These are phyloP conservation scores for Achatina immaculata DNA, from an alignment of 1,140 invertebrate species.

Conservation along the genomic window DNA sequence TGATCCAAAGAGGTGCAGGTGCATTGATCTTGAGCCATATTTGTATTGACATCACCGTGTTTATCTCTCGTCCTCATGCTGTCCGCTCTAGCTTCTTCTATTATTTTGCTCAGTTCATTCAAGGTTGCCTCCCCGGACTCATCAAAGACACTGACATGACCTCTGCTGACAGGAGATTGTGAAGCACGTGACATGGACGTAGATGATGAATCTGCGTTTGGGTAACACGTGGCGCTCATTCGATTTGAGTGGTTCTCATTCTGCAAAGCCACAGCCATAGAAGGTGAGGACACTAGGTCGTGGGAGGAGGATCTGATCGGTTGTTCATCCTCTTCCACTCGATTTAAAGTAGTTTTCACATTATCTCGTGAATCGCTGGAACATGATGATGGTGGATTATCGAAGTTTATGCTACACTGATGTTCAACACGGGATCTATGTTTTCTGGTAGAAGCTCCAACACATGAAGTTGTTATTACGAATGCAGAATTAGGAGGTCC, in stretches of 20 bases:
- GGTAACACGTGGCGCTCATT: not conserved
- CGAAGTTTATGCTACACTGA: not conserved
- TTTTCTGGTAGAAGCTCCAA: too few relatives aligned
- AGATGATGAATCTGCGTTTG: not conserved
- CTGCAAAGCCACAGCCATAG: not conserved
- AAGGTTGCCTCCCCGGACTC: not conserved
- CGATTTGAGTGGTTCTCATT: constrained; percentile 22
- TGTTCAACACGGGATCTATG: not conserved
- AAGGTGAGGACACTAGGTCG: not conserved
- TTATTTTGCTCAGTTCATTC: not conserved
- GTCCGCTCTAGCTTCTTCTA: constrained; percentile 11
- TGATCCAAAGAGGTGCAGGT: too few relatives aligned
- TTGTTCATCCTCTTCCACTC: not conserved
- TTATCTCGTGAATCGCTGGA: not conserved
- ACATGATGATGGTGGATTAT: not conserved
- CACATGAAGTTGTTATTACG: too few relatives aligned
- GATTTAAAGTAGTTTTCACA: not conserved
- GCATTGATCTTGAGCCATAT: too few relatives aligned
- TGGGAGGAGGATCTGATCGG: not conserved
- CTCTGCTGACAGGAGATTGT: not conserved
- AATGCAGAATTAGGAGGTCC: too few relatives aligned
- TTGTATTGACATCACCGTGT: not conserved
- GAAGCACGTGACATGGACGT: not conserved
- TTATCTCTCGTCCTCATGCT: not conserved
- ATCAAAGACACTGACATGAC: not conserved